A percentile compares a stretch with the other conserved stretches of the same genome.
These are phyloP conservation scores for Nyleta sp. DNA, from an alignment of 2,888 invertebrate species.

Conservation along the genomic window DNA sequence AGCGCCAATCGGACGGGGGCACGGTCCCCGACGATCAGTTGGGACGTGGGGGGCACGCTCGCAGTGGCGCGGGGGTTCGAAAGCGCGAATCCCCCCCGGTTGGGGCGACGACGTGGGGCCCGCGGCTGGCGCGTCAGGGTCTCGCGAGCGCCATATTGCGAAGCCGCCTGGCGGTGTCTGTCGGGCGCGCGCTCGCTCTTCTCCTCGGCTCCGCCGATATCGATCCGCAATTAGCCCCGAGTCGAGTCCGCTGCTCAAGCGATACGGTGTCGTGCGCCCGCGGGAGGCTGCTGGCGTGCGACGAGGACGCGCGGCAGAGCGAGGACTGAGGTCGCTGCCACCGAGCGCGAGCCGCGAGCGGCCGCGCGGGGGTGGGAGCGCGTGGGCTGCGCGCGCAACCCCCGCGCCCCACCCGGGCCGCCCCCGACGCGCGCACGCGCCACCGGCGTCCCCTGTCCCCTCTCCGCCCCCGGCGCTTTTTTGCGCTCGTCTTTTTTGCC, in stretches of 20 bases:
- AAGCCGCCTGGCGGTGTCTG: slow-evolving; percentile 20
- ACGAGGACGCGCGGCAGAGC: slow-evolving; percentile 45
- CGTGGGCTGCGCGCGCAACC: slow-evolving; percentile 23
- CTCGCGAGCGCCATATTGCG: slow-evolving; percentile 36
- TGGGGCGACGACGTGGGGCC: too few species aligned
- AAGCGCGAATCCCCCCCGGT: too few species aligned
- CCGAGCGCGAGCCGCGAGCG: slow-evolving; percentile 36
- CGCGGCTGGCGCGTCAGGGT: slow-evolving; percentile 18
- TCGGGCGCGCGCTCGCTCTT: slow-evolving; percentile 41
- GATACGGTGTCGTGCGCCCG: neutral
- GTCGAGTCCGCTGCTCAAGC: slow-evolving; percentile 24
- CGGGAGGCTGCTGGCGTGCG: slow-evolving; percentile 31
- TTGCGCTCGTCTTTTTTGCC: slow-evolving; percentile 43
- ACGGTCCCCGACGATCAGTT: too few species aligned
- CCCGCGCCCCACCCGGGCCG: slow-evolving; percentile 37
- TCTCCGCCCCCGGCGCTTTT: slow-evolving; percentile 20
- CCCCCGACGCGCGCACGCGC: slow-evolving; percentile 36
- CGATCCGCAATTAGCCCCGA: slow-evolving; percentile 57
- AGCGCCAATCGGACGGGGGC: too few species aligned
- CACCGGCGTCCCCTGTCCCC: too few species aligned
- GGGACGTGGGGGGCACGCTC: too few species aligned
- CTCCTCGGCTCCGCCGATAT: slow-evolving; percentile 52
- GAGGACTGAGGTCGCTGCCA: slow-evolving; percentile 53
- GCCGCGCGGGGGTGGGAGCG: slow-evolving; percentile 23
- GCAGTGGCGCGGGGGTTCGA: too few species aligned